Evolutionary conservation across 1,140 invertebrate genomes (phyloP).

Genomic region (Metopolophium dirhodum): DNA sequence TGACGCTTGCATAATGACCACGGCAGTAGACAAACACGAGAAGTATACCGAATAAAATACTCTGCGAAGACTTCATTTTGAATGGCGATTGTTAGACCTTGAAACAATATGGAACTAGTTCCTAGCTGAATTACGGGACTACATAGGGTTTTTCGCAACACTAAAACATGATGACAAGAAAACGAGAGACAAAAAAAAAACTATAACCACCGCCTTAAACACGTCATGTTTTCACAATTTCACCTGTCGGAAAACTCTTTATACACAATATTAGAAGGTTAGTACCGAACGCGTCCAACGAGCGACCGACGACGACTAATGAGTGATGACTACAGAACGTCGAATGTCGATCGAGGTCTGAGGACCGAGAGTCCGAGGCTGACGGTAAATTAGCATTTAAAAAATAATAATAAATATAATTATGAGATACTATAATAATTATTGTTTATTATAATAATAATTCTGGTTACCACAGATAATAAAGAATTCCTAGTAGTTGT

Average conservation of each 20-base stretch:
- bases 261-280: neutral
- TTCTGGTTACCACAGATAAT: conserved; percentile 4
- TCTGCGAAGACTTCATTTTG: conserved; percentile 9
- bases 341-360: neutral
- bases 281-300: neutral
- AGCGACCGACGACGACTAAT: neutral
- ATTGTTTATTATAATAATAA: neutral
- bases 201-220: neutral
- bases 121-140: neutral
- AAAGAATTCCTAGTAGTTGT: neutral
- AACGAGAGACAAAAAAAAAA: neutral
- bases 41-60: neutral
- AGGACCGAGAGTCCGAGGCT: neutral
- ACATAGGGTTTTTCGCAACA: neutral
- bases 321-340: neutral
- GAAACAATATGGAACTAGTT: conserved; percentile 7
- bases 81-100: neutral
- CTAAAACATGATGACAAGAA: neutral
- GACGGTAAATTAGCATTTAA: neutral
- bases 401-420: neutral
- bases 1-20: neutral
- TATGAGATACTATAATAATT: neutral
- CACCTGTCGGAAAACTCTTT: neutral
- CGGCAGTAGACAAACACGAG: neutral
- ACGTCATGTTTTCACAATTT: neutral